phyloP scores from a whole-genome alignment of 2,797 vertebrate genomes.

The Tragelaphus eurycerus region DNA sequence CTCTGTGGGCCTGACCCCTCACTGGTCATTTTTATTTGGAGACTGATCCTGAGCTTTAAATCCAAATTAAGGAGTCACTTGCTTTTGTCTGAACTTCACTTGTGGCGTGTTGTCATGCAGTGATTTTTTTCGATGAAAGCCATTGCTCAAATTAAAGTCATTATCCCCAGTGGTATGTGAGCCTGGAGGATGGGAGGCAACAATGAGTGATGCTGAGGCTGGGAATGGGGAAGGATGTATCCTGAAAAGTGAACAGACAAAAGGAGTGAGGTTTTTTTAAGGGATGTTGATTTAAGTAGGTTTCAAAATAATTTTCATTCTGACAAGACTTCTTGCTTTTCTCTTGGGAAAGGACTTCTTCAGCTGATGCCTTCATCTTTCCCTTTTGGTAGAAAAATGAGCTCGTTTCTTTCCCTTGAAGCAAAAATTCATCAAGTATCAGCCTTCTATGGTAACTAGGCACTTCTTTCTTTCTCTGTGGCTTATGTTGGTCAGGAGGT shows the following conservation, averaged over 20 bases:
- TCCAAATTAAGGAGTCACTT: conserved; percentile 73
- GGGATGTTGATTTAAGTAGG: not conserved
- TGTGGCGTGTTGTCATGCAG: conserved; percentile 13
- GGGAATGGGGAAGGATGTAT: not conserved
- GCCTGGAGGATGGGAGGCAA: not conserved
- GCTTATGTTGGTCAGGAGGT: not conserved
- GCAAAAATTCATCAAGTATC: not conserved
- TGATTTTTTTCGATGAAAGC: conserved; percentile 15
- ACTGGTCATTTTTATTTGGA: conserved; percentile 68
- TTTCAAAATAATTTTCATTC: not conserved
- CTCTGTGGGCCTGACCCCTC: conserved; percentile 41
- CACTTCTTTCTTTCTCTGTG: not conserved
- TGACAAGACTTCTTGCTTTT: not conserved
- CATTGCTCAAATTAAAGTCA: conserved; percentile 65
- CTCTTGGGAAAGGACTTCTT: not conserved
- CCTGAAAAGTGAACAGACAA: conserved; percentile 14
- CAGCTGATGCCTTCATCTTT: not conserved
- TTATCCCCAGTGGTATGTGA: not conserved
- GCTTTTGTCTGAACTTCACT: conserved; percentile 64
- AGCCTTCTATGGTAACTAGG: not conserved
- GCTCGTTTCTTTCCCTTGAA: not conserved
- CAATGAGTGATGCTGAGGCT: not conserved
- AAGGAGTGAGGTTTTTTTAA: not conserved
- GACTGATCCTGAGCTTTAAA: conserved; percentile 55
- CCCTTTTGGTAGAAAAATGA: conserved; percentile 9